A percentile compares a stretch with the other conserved stretches of the same genome.
phyloP scores from a whole-genome alignment of 2,888 invertebrate genomes.

The Cephus nigrinus region DNA sequence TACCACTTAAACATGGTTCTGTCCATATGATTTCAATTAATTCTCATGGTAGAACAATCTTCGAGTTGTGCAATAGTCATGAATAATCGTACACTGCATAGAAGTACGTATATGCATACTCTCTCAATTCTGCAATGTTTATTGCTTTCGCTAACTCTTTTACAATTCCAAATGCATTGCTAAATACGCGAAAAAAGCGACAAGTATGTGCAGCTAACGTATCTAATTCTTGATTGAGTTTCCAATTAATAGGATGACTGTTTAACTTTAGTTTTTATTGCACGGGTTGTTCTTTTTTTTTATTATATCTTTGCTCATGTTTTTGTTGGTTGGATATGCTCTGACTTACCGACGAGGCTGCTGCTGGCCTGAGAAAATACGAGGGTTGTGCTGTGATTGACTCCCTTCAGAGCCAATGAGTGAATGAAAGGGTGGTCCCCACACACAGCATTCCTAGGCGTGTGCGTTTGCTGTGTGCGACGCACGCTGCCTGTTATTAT shows the following conservation, averaged over 20 bases:
- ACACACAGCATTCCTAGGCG: slow-evolving; percentile 61
- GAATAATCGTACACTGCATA: not conserved
- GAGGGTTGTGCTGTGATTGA: slow-evolving; percentile 61
- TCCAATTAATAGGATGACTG: slow-evolving; percentile 30
- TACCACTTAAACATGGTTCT: no score
- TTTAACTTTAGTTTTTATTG: slow-evolving; percentile 40
- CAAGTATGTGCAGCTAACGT: not conserved
- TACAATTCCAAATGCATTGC: not conserved
- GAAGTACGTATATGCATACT: not conserved
- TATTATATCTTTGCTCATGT: slow-evolving; percentile 34
- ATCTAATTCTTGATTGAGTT: not conserved
- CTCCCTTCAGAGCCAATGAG: slow-evolving; percentile 62
- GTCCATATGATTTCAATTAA: no score
- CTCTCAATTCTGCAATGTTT: not conserved
- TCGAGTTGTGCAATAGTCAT: no score
- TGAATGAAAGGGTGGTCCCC: slow-evolving; percentile 58
- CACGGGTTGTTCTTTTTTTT: slow-evolving; percentile 17
- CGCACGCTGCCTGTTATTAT: slow-evolving; percentile 63
- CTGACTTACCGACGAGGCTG: slow-evolving; percentile 61
- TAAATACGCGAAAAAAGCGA: not conserved
- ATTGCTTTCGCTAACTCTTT: not conserved
- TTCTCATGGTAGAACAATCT: no score
- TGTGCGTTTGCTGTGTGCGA: slow-evolving; percentile 62
- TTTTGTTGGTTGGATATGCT: slow-evolving; percentile 56
- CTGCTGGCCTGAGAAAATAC: slow-evolving; percentile 57